These are phyloP conservation scores for Macroglossus sobrinus DNA, from an alignment of 2,113 vertebrate species.

Conservation along the genomic window DNA sequence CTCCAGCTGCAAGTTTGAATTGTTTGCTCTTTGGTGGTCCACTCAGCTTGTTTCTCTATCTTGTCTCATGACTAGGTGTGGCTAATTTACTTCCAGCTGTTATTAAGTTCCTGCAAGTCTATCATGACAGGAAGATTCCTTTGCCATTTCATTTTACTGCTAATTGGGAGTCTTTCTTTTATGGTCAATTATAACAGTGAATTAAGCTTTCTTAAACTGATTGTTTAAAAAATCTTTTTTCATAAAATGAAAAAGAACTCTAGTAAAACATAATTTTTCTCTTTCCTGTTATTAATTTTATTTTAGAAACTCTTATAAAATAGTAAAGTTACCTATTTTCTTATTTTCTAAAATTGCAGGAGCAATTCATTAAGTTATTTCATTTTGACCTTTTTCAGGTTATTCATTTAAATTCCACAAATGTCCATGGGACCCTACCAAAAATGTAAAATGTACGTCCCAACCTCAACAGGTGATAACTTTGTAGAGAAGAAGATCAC, in stretches of 20 bases:
- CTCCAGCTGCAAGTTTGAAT: background rate
- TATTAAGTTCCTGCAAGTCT: background rate
- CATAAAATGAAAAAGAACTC: background rate
- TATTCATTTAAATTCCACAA: conserved; percentile 12
- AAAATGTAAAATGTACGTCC: background rate
- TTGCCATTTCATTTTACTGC: background rate
- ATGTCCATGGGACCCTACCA: background rate
- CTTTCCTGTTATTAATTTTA: background rate
- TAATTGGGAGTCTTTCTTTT: conserved; percentile 15
- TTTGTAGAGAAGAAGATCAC: background rate
- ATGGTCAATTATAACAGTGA: conserved; percentile 20
- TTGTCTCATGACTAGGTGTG: background rate
- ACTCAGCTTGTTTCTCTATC: background rate
- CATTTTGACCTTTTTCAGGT: background rate
- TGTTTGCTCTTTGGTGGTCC: background rate
- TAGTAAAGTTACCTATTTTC: background rate
- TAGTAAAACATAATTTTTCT: background rate
- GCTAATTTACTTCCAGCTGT: background rate
- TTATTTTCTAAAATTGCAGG: background rate
- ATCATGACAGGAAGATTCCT: conserved; percentile 10
- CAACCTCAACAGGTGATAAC: background rate
- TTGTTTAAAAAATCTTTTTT: background rate
- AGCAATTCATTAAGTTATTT: background rate
- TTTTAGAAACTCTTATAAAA: background rate
- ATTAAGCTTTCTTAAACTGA: conserved; percentile 25